A percentile compares a stretch with the other conserved stretches of the same genome.
Conservation (phyloP, 2,113 vertebrate species). For the Heterotis niloticus region DNA sequence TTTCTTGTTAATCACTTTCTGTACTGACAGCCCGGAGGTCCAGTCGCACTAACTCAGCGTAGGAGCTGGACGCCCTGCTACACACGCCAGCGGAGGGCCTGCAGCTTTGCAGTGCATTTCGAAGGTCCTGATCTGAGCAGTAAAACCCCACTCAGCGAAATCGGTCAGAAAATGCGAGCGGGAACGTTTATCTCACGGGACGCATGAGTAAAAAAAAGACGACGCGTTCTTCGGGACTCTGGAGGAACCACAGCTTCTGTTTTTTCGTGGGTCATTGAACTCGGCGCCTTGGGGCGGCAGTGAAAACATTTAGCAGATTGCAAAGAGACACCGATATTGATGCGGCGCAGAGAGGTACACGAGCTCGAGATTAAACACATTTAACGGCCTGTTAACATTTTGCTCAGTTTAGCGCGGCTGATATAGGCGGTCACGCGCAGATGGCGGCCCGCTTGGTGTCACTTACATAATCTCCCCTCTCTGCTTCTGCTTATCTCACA, state of each 20-base stretch:
- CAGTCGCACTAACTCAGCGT: constrained; percentile 5
- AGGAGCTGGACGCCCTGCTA: not conserved
- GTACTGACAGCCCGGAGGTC: constrained; percentile 2
- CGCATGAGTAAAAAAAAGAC: not conserved
- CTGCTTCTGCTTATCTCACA: not conserved
- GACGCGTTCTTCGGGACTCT: not conserved
- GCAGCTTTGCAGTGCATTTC: not conserved
- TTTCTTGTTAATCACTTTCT: constrained; percentile 12
- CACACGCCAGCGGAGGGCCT: not conserved
- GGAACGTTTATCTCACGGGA: not conserved
- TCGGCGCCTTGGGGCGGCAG: not conserved
- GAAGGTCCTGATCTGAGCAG: not conserved
- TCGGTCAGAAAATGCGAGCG: not conserved
- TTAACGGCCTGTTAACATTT: not conserved
- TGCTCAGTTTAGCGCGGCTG: no score
- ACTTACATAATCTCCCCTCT: not conserved
- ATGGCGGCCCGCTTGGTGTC: not conserved
- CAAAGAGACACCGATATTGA: not conserved
- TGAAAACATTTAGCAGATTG: not conserved
- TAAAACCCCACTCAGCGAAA: not conserved
- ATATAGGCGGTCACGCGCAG: not conserved
- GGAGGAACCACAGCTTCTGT: not conserved
- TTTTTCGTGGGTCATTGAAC: not conserved
- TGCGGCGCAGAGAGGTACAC: not conserved
- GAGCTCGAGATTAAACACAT: not conserved